A percentile compares a stretch with the other conserved stretches of the same genome.
Evolutionary conservation across 1,140 invertebrate species (phyloP).

Genomic region (Atta texana): DNA sequence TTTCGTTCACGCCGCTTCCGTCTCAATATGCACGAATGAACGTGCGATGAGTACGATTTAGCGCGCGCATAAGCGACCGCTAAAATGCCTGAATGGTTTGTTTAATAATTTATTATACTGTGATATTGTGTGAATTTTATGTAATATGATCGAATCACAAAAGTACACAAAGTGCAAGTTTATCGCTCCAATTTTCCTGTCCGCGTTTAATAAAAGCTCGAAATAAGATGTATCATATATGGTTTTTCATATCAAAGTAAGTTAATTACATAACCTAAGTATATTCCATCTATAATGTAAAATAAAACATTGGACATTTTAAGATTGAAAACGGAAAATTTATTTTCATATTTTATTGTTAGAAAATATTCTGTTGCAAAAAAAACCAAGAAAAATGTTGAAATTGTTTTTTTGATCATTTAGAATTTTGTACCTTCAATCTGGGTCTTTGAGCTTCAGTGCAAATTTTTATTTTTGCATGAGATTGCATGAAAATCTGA

Average conservation of each 20-base stretch:
- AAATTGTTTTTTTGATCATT: not conserved
- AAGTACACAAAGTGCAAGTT: conserved; percentile 29
- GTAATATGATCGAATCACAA: conserved; percentile 46
- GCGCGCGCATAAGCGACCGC: not conserved
- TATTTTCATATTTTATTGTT: not conserved
- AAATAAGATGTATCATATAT: not conserved
- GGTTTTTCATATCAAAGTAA: not conserved
- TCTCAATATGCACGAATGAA: conserved; percentile 56
- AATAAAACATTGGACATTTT: not conserved
- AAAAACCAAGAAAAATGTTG: not conserved
- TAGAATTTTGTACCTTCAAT: no score
- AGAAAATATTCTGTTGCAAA: not conserved
- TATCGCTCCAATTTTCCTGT: not conserved
- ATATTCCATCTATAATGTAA: not conserved
- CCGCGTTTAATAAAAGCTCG: not conserved
- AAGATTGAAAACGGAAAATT: not conserved
- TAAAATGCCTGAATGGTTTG: conserved; percentile 31
- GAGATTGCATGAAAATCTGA: no score
- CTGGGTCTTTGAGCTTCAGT: no score
- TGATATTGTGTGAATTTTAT: conserved; percentile 6
- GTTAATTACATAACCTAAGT: not conserved
- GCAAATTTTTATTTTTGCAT: no score
- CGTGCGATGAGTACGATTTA: conserved; percentile 59
- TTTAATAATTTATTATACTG: conserved; percentile 48
- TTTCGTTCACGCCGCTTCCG: conserved; percentile 59